phyloP scores from a whole-genome alignment of 2,797 vertebrate species.

The Pithecia hirsuta region DNA sequence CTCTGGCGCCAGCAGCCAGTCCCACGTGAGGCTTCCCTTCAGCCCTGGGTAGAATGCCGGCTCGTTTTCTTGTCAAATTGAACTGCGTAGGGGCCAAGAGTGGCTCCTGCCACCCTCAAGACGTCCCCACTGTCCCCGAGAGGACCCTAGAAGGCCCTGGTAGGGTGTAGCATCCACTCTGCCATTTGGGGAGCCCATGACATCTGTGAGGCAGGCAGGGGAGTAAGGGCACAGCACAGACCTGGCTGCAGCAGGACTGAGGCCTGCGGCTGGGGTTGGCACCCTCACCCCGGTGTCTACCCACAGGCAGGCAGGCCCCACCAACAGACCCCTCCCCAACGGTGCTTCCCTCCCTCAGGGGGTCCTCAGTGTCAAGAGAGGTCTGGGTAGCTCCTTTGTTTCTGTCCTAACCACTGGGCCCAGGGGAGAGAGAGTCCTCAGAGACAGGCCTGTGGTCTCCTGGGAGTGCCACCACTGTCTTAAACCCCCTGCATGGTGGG shows the following conservation, averaged over 20 bases:
- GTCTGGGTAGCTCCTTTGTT: background rate
- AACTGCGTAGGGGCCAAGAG: background rate
- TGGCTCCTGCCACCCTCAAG: too few relatives aligned
- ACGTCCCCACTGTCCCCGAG: background rate
- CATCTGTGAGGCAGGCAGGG: background rate
- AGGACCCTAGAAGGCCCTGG: background rate
- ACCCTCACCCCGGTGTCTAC: background rate
- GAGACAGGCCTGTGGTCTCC: background rate
- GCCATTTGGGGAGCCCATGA: rapidly evolving
- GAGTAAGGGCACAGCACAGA: background rate
- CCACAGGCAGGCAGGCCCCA: too few relatives aligned
- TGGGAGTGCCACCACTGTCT: background rate
- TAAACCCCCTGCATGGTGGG: background rate
- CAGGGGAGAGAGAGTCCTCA: background rate
- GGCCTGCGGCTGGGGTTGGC: background rate
- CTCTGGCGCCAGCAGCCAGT: background rate
- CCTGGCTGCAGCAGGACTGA: background rate
- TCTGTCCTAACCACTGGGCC: too few relatives aligned
- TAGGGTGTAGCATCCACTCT: background rate
- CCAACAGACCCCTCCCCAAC: background rate
- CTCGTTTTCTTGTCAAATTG: background rate
- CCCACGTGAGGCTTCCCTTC: background rate
- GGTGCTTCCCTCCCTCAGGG: background rate
- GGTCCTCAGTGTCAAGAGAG: background rate
- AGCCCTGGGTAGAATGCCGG: background rate